These are phyloP conservation scores for Petrocephalus schoutedeni DNA, from an alignment of 2,797 vertebrate genomes.

Conservation along the genomic window DNA sequence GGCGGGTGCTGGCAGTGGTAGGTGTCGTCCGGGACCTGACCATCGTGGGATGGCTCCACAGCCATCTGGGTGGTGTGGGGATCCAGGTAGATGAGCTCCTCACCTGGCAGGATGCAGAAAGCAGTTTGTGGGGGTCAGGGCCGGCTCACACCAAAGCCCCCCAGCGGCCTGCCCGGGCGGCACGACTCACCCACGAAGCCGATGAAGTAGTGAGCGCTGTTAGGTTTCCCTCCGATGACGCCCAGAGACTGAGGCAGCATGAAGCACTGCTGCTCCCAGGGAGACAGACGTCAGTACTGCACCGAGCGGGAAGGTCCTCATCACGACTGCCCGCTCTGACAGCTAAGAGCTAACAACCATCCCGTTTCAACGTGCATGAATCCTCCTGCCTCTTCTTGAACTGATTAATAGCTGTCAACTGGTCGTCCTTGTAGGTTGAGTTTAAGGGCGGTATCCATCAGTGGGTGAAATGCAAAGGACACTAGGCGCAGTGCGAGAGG, in stretches of 20 bases:
- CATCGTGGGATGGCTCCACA: constrained; percentile 69
- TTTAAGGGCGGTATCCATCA: neutral
- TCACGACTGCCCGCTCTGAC: neutral
- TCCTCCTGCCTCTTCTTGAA: neutral
- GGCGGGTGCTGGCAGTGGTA: constrained; percentile 97
- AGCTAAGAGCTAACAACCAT: neutral
- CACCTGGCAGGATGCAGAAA: constrained; percentile 58
- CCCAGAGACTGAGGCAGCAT: constrained; percentile 97
- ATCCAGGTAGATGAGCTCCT: constrained; percentile 93
- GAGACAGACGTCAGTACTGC: neutral
- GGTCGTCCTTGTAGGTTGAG: neutral
- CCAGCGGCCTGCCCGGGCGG: neutral
- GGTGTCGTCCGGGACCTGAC: constrained; percentile 76
- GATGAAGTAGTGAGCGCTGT: constrained; percentile 99
- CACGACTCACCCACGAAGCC: constrained; percentile 87
- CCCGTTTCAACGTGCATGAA: neutral
- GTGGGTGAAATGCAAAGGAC: neutral
- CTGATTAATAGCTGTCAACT: neutral
- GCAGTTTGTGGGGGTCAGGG: constrained; percentile 6
- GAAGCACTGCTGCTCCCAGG: constrained; percentile 81
- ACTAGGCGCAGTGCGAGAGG: neutral
- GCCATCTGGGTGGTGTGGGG: constrained; percentile 92
- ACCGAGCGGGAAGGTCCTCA: neutral
- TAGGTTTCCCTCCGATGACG: constrained; percentile 96
- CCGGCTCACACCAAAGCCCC: neutral